Base-by-base conservation (phyloP, 2,888 invertebrate genomes). In the Ctenicera cuprea region DNA sequence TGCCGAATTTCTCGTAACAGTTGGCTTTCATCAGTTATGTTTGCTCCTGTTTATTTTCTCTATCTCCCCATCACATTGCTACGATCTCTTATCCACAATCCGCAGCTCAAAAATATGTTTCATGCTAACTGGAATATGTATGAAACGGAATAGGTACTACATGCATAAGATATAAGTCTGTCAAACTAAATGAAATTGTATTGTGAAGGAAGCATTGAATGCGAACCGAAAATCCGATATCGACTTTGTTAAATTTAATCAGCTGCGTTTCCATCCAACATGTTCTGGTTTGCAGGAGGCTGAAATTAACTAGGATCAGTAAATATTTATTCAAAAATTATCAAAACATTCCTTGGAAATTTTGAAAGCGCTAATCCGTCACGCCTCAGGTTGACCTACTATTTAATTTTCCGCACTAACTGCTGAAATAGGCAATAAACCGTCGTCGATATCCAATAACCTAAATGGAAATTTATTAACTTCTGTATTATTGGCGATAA, bases 391-490 rank as follows among this genome's bases (percentile, higher is more conserved):
- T 45, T 45, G 3, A 52, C 37, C 9, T 18, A 14, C 37, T 3
- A 59, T 14, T 37, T 37, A 59, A 59, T 59, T 59, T 59, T 37
- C 57, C 16, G 57, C 20, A 14, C 57, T 11, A 18, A 38, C 37
- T 52, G 57, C 37, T 33, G 37, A 37, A 9, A 38, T 59, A 33
- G 14, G 26, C 20, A 59, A 26, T 37, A 37, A 43, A 37, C 54
- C 54, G 16, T n/a, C 16, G 16, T 16, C 57, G 57, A 59, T 37
- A 59, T 59, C 57, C 12, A 43, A 62, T 62, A 62, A 62, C n/a
- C 62, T 38, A 62, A 41, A 62, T 43, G 43, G 41, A 62, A 62
- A 62, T 62, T 62, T 62, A 62, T 62, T 62, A 43, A 62, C 62
- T 62, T 20, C 41, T n/a, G 18, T 20, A 59, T 59, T 62, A 41